Conservation (phyloP, 2,113 vertebrate genomes). For the Cheilinus undulatus region DNA sequence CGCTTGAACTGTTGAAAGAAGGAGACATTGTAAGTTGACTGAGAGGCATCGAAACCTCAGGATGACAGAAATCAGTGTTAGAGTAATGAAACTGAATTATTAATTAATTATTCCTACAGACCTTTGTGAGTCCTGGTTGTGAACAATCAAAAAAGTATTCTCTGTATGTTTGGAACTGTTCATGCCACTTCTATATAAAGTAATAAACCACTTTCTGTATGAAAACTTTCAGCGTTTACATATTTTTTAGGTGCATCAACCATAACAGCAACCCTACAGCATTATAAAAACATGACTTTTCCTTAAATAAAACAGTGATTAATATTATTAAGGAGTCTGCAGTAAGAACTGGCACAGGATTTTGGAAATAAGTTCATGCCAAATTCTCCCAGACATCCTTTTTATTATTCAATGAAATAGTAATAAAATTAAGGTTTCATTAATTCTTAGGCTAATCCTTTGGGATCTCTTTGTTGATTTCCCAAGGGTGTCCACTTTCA, state of each 20-base stretch:
- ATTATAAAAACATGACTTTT: not conserved
- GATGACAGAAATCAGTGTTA: not conserved
- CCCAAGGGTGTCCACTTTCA: not conserved
- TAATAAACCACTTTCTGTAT: not conserved
- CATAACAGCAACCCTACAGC: not conserved
- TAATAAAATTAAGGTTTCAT: not conserved
- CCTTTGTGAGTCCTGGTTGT: not conserved
- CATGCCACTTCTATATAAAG: no score
- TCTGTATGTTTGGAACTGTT: not conserved
- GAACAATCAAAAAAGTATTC: not conserved
- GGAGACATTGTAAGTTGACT: not conserved
- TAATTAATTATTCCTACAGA: not conserved
- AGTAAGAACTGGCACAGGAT: not conserved
- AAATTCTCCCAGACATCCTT: slow-evolving; percentile 16
- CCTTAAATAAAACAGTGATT: not conserved
- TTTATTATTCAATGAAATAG: slow-evolving; percentile 24
- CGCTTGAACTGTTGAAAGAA: not conserved
- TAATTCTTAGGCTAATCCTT: slow-evolving; percentile 1
- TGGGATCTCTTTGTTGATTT: slow-evolving; percentile 14
- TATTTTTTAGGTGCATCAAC: not conserved
- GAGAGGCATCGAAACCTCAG: not conserved
- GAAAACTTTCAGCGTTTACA: not conserved
- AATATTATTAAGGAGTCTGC: not conserved
- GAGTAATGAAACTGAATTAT: not conserved
- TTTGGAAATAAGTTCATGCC: slow-evolving; percentile 18